A percentile compares a stretch with the other conserved stretches of the same genome.
phyloP scores from a whole-genome alignment of 2,113 vertebrate species.

The Ciconia maguari region DNA sequence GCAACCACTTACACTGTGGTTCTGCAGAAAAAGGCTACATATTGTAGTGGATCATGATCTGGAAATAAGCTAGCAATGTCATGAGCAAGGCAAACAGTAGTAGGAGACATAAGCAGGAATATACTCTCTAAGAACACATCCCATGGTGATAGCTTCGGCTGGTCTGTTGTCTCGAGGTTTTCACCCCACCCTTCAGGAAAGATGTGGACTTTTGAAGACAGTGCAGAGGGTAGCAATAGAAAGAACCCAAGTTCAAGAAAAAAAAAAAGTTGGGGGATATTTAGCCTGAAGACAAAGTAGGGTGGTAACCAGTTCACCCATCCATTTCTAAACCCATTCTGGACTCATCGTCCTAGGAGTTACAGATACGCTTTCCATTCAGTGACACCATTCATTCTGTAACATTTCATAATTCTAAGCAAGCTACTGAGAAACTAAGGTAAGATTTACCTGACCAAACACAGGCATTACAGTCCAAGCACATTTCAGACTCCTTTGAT shows the following conservation, averaged over 20 bases:
- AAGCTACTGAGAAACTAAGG: not conserved
- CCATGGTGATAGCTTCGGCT: fast-evolving
- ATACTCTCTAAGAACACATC: not conserved
- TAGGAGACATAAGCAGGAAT: not conserved
- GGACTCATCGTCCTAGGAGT: not conserved
- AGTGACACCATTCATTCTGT: not conserved
- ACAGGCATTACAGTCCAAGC: not conserved
- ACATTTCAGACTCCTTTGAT: not conserved
- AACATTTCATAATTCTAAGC: not conserved
- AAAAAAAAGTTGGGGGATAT: not conserved
- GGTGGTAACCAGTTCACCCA: not conserved
- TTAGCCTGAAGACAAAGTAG: not conserved
- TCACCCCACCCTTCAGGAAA: not conserved
- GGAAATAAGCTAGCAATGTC: not conserved
- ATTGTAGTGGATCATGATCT: not conserved
- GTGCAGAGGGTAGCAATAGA: not conserved
- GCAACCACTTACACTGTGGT: not conserved
- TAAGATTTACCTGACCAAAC: not conserved
- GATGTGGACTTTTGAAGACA: not conserved
- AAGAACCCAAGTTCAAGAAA: not conserved
- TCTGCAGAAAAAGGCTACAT: not conserved
- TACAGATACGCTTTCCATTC: not conserved
- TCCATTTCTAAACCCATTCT: not conserved
- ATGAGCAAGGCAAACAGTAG: not conserved
- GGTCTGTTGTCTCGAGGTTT: not conserved